These are phyloP conservation scores for Microcebus murinus DNA, from an alignment of 2,113 vertebrate genomes.

Conservation along the genomic window DNA sequence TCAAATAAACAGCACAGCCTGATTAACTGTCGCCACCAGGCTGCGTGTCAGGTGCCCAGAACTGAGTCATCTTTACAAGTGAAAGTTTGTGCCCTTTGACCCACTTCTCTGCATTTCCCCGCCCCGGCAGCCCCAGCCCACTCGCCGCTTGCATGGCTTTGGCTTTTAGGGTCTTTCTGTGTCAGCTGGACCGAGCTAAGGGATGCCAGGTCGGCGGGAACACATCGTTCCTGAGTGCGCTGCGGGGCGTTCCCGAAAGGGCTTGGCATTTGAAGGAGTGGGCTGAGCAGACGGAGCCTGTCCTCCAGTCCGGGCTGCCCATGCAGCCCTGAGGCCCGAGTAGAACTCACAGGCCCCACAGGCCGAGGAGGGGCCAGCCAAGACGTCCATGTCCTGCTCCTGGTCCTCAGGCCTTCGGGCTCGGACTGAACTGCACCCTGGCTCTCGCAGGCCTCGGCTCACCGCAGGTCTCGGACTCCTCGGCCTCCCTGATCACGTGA, in stretches of 20 bases:
- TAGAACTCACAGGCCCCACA: background rate
- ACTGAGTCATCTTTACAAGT: background rate
- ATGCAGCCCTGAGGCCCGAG: too few relatives aligned
- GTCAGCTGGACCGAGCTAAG: background rate
- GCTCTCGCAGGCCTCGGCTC: background rate
- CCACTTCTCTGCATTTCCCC: background rate
- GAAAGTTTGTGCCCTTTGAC: background rate
- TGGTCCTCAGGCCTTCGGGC: background rate
- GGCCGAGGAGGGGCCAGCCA: too few relatives aligned
- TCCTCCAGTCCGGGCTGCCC: too few relatives aligned
- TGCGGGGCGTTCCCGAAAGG: background rate
- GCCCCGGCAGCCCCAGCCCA: too few relatives aligned
- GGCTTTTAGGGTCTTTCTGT: background rate
- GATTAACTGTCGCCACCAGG: background rate
- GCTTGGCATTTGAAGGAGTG: background rate
- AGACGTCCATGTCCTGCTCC: background rate
- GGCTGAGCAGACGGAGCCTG: background rate
- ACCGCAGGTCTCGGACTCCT: background rate
- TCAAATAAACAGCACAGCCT: background rate
- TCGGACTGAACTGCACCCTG: background rate
- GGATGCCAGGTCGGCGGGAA: background rate
- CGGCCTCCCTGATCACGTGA: too few relatives aligned
- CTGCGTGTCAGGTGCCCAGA: background rate
- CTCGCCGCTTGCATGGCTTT: background rate
- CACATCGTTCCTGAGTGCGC: background rate